A percentile compares a stretch with the other conserved stretches of the same genome.
Conservation (phyloP, 2,797 vertebrate species). For the Protosalanx chinensis region DNA sequence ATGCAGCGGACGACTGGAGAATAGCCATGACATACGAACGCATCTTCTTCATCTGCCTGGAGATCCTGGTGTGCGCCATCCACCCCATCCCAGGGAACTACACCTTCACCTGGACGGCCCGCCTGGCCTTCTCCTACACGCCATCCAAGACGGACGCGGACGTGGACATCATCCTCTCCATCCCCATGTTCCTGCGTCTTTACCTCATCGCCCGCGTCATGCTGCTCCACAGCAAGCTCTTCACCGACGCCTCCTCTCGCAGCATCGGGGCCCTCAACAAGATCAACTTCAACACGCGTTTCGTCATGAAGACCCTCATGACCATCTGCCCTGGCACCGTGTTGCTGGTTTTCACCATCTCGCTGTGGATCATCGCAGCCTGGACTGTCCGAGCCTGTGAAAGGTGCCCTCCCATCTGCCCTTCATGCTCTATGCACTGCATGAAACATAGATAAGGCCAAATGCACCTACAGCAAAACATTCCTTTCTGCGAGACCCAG, state of each 20-base stretch:
- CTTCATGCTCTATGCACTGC: constrained; percentile 51
- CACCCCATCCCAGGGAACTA: constrained; percentile 99
- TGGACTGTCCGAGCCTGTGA: constrained; percentile 99
- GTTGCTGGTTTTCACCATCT: constrained; percentile 99
- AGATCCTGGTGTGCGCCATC: constrained; percentile 99
- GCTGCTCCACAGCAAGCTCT: constrained; percentile 99
- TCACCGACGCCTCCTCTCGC: constrained; percentile 98
- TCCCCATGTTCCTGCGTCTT: constrained; percentile 99
- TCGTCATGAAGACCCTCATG: constrained; percentile 99
- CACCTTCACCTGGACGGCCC: constrained; percentile 98
- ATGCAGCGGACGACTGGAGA: constrained; percentile 99
- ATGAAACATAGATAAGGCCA: constrained; percentile 64
- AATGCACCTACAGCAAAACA: neutral
- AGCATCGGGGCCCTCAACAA: constrained; percentile 99
- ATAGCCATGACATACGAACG: constrained; percentile 99
- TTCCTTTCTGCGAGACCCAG: neutral
- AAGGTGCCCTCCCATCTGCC: constrained; percentile 79
- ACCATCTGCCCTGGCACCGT: constrained; percentile 99
- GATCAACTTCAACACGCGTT: constrained; percentile 99
- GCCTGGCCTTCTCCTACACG: constrained; percentile 93
- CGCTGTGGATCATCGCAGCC: constrained; percentile 99
- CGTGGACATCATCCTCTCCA: constrained; percentile 99
- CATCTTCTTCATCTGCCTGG: constrained; percentile 99
- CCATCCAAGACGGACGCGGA: constrained; percentile 96
- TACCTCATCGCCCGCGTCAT: constrained; percentile 99